These are phyloP conservation scores for Acronicta leporina DNA, from an alignment of 2,888 invertebrate species.

Conservation along the genomic window DNA sequence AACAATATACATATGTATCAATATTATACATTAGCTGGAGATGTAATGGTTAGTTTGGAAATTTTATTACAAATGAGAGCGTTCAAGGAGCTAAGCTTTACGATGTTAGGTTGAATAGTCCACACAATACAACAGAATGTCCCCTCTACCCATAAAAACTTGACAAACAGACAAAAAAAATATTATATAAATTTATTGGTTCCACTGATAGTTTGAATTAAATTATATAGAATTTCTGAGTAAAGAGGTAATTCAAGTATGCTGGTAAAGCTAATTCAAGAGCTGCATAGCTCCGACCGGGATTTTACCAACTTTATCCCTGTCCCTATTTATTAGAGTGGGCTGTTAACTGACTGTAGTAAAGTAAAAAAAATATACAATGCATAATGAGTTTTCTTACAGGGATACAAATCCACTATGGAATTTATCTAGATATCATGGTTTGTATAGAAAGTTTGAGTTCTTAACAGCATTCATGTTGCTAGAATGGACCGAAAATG, in stretches of 20 bases:
- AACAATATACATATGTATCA: conserved; percentile 49
- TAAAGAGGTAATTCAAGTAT: conserved; percentile 24
- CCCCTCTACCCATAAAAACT: conserved; percentile 18
- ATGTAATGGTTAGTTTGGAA: conserved; percentile 48
- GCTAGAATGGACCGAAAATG: no score
- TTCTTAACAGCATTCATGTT: conserved; percentile 14
- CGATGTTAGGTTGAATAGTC: conserved; percentile 28
- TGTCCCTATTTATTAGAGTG: no score
- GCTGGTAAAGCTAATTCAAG: no score
- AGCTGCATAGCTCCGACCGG: conserved; percentile 33
- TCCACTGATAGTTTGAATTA: background rate
- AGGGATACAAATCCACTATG: conserved; percentile 28
- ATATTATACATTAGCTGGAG: conserved; percentile 40
- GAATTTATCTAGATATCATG: conserved; percentile 19
- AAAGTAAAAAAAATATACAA: conserved; percentile 1
- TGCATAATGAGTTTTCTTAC: conserved; percentile 25
- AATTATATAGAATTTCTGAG: conserved; percentile 16
- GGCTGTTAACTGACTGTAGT: background rate
- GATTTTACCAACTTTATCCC: conserved; percentile 13
- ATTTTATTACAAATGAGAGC: conserved; percentile 29
- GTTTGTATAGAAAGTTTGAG: conserved; percentile 11
- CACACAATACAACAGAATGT: conserved; percentile 22
- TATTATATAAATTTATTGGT: background rate
- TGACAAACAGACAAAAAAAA: no score
- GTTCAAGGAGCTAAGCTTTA: conserved; percentile 46